phyloP scores from a whole-genome alignment of 2,888 invertebrate genomes.

The Cephonodes hylas region DNA sequence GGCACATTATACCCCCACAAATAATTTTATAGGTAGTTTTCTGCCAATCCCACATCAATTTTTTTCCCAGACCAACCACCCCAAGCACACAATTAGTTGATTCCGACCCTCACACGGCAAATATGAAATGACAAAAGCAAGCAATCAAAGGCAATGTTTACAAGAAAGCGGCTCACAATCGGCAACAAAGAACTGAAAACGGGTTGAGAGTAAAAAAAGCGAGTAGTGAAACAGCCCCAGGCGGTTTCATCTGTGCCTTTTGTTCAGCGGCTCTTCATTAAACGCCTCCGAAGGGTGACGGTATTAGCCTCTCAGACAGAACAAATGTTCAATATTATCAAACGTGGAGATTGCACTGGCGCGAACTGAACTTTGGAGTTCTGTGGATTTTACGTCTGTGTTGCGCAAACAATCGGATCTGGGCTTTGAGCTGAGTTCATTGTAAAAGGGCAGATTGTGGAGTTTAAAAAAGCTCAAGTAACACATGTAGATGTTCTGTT shows the following conservation, averaged over 20 bases:
- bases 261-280: slow-evolving; percentile 17
- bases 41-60: no score
- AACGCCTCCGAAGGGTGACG: slow-evolving; percentile 1
- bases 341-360: no score
- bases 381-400: no score
- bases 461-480: no score
- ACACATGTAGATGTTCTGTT: no score
- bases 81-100: background rate
- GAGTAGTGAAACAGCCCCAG: slow-evolving; percentile 22
- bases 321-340: slow-evolving; percentile 5
- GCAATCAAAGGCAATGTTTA: slow-evolving; percentile 4
- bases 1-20: no score
- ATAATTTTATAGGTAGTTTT: no score
- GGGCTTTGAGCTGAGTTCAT: no score
- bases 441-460: no score
- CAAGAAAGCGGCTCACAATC: slow-evolving; percentile 1
- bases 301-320: slow-evolving; percentile 12
- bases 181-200: slow-evolving; percentile 15
- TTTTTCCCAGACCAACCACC: no score
- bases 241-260: slow-evolving; percentile 31
- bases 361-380: no score
- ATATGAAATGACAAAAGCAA: background rate
- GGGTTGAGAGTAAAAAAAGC: slow-evolving; percentile 21
- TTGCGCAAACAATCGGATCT: no score
- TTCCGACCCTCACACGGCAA: background rate